A percentile compares a stretch with the other conserved stretches of the same genome.
Evolutionary conservation across 2,797 vertebrate species (phyloP).

Genomic region (Tympanoctomys barrerae): DNA sequence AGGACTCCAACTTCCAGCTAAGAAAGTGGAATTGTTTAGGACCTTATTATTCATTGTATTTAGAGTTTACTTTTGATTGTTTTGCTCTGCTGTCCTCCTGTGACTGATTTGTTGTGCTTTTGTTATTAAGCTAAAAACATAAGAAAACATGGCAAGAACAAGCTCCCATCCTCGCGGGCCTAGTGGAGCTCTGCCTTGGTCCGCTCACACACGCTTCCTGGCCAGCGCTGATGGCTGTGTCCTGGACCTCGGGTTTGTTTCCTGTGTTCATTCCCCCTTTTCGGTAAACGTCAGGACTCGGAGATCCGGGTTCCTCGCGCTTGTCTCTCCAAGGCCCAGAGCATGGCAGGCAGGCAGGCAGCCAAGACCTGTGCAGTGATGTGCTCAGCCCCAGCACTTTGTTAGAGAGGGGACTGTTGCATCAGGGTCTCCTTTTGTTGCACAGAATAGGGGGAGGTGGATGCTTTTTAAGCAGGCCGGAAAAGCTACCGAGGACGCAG

Average conservation of each 20-base stretch:
- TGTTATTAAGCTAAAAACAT: conserved; percentile 31
- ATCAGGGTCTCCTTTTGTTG: not conserved
- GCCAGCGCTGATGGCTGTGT: not conserved
- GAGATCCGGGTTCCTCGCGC: not conserved
- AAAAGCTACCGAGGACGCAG: not conserved
- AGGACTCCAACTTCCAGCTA: not conserved
- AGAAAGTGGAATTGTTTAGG: conserved; percentile 22
- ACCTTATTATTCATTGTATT: conserved; percentile 13
- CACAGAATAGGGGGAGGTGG: not conserved
- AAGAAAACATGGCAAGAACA: not conserved
- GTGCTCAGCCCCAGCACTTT: not conserved
- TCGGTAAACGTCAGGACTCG: not conserved
- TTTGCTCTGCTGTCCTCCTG: conserved; percentile 27
- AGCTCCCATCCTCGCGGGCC: not conserved
- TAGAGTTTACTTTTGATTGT: conserved; percentile 51
- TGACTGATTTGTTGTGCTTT: not conserved
- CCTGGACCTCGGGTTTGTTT: not conserved
- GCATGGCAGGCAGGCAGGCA: not conserved
- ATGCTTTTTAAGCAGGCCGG: not conserved
- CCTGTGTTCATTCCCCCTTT: not conserved
- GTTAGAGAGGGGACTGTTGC: not conserved
- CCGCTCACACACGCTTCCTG: not conserved
- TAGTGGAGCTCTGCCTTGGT: not conserved
- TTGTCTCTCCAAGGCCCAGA: not conserved
- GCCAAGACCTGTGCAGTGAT: not conserved